Evolutionary conservation across 2,113 vertebrate species (phyloP).

Genomic region (Hippolais icterina): DNA sequence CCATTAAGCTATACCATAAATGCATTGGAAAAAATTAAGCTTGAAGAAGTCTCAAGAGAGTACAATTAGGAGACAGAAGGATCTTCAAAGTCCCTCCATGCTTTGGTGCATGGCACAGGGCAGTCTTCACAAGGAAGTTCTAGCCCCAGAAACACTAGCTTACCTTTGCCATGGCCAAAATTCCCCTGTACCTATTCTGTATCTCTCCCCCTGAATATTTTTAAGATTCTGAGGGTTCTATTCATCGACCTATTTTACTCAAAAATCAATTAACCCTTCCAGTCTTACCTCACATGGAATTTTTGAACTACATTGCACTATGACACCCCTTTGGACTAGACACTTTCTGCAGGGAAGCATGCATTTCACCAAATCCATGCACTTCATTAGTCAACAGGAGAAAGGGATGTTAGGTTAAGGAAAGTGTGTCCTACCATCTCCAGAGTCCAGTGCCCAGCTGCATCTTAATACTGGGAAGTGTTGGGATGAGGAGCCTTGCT

Average conservation of each 20-base stretch:
- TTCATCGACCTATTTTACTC: neutral
- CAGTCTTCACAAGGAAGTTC: neutral
- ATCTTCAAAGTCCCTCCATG: neutral
- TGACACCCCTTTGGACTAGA: neutral
- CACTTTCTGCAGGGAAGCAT: neutral
- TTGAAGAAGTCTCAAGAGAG: neutral
- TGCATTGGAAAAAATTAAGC: neutral
- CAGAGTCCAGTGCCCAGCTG: conserved; percentile 2
- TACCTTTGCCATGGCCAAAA: neutral
- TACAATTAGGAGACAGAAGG: neutral
- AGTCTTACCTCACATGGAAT: neutral
- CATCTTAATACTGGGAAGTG: neutral
- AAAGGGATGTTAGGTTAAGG: neutral
- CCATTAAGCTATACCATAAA: neutral
- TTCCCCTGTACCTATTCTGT: neutral
- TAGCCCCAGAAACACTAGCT: neutral
- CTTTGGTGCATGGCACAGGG: neutral
- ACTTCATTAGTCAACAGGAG: neutral
- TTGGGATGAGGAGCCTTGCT: conserved; percentile 38
- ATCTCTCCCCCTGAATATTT: neutral
- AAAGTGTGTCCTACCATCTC: conserved; percentile 32
- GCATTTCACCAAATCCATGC: neutral
- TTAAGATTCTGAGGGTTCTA: neutral
- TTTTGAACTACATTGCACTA: neutral
- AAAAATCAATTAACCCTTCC: neutral